Evolutionary conservation across 1,140 invertebrate species (phyloP).

Genomic region (Drosophila setifemur): DNA sequence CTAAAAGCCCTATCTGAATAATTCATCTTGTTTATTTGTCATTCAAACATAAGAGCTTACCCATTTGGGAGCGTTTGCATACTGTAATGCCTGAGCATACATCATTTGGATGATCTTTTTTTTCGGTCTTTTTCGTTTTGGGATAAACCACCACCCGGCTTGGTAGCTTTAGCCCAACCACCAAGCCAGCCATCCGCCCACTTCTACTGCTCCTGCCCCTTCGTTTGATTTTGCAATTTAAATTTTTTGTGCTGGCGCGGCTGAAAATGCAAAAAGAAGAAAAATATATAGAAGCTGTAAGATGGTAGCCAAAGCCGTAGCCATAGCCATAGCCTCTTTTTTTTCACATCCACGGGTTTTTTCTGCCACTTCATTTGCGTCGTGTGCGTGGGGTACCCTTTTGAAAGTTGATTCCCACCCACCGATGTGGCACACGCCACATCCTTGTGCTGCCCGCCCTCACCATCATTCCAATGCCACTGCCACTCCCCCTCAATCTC

Average conservation of each 20-base stretch:
- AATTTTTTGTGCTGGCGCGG: slow-evolving; percentile 3
- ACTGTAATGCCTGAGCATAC: slow-evolving; percentile 23
- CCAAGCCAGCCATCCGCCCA: background rate
- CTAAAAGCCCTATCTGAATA: slow-evolving; percentile 13
- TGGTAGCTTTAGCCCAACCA: background rate
- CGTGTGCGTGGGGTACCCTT: slow-evolving; percentile 1
- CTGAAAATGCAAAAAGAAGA: background rate
- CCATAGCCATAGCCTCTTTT: too few relatives aligned
- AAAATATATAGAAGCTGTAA: too few relatives aligned
- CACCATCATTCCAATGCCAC: background rate
- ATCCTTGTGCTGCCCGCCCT: slow-evolving; percentile 7
- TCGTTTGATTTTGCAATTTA: slow-evolving; percentile 23
- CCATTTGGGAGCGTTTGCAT: slow-evolving; percentile 17
- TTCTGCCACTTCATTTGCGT: slow-evolving; percentile 58
- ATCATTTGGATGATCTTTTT: slow-evolving; percentile 36
- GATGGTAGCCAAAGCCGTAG: too few relatives aligned
- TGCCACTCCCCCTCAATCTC: background rate
- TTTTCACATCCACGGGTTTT: background rate
- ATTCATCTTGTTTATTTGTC: slow-evolving; percentile 1
- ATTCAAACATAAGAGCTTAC: background rate
- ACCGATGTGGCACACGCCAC: slow-evolving; percentile 4
- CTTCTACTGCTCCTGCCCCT: background rate
- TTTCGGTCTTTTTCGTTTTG: slow-evolving; percentile 26
- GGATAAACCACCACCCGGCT: background rate
- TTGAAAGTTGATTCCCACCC: slow-evolving; percentile 17